Evolutionary conservation across 2,113 vertebrate genomes (phyloP).

Genomic region (Ciconia maguari): DNA sequence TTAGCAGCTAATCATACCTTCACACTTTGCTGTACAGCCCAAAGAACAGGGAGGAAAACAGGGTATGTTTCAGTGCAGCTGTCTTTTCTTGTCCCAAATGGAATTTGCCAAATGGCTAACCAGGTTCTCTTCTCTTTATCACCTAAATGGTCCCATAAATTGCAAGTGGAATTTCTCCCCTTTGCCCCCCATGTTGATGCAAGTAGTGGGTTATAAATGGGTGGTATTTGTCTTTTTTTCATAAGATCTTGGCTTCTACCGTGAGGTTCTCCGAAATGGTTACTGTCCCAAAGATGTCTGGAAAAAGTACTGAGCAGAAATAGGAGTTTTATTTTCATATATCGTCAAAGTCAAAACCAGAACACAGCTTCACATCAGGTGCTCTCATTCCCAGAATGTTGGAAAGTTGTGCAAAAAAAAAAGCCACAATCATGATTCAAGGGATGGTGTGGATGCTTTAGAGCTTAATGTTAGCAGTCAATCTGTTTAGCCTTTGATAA

Average conservation of each 20-base stretch:
- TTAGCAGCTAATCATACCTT: background rate
- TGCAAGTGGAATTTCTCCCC: background rate
- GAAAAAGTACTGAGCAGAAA: background rate
- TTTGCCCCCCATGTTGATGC: background rate
- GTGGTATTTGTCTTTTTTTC: background rate
- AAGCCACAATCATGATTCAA: background rate
- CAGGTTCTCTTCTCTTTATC: background rate
- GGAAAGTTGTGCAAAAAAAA: background rate
- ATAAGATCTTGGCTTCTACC: background rate
- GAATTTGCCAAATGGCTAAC: background rate
- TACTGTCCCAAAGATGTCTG: background rate
- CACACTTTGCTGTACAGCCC: background rate
- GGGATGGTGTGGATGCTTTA: background rate
- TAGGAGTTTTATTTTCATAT: background rate
- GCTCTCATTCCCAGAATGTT: background rate
- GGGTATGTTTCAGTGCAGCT: background rate
- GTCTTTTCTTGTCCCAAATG: background rate
- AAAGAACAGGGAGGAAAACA: background rate
- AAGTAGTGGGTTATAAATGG: background rate
- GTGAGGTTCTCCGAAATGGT: background rate
- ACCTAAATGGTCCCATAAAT: background rate
- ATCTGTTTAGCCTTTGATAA: background rate
- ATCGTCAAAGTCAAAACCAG: background rate
- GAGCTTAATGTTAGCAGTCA: background rate
- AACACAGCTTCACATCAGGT: background rate